phyloP scores from a whole-genome alignment of 2,113 vertebrate genomes.

The Nothobranchius kuhntae region DNA sequence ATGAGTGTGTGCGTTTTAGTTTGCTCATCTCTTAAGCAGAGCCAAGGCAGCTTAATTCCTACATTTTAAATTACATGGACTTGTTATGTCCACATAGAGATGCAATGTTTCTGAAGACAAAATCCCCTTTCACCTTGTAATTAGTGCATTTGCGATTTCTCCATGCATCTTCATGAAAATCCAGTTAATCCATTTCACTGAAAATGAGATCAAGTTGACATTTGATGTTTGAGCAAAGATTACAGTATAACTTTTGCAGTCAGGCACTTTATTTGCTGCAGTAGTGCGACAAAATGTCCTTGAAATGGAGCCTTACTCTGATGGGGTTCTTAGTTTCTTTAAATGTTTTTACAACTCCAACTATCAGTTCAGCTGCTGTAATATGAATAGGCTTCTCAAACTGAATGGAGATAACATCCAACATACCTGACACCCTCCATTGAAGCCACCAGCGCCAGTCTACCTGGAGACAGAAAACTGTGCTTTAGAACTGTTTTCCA shows the following conservation, averaged over 20 bases:
- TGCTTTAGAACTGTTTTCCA: not conserved
- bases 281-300: not conserved
- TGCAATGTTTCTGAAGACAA: not conserved
- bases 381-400: constrained; percentile 54
- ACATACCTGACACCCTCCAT: constrained; percentile 56
- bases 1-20: not conserved
- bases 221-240: not conserved
- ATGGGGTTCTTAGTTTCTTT: not conserved
- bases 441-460: constrained; percentile 47
- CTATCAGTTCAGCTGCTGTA: constrained; percentile 25
- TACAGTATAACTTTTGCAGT: not conserved
- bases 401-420: constrained; percentile 45
- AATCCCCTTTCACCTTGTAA: constrained; percentile 9
- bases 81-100: not conserved
- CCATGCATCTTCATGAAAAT: constrained; percentile 9
- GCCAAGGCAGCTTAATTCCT: not conserved
- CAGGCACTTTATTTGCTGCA: not conserved
- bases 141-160: constrained; percentile 7
- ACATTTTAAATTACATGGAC: not conserved
- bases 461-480: constrained; percentile 20
- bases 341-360: constrained; percentile 45
- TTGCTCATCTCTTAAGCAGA: not conserved
- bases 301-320: not conserved
- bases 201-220: constrained; percentile 1
- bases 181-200: constrained; percentile 4